These are phyloP conservation scores for Parthenolecanium corni DNA, from an alignment of 2,888 invertebrate species.

Conservation along the genomic window DNA sequence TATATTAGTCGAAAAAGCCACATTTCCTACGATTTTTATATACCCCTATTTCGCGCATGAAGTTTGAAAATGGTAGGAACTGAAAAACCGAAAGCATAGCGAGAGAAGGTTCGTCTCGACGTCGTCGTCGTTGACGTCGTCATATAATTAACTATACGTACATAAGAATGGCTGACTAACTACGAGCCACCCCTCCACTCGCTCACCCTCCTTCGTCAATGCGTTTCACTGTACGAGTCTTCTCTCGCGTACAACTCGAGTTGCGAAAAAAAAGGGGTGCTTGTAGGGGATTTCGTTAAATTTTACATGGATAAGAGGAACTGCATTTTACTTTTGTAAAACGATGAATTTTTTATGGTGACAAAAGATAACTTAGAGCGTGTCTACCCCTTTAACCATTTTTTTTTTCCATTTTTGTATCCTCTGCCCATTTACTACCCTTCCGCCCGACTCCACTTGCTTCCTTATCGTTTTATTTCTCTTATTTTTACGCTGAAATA, in stretches of 20 bases:
- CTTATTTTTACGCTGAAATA: too few relatives aligned
- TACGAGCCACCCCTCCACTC: too few relatives aligned
- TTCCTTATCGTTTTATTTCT: too few relatives aligned
- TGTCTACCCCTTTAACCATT: constrained; percentile 1
- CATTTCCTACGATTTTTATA: background rate
- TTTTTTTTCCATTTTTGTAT: too few relatives aligned
- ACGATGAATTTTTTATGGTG: constrained; percentile 24
- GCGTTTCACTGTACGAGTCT: too few relatives aligned
- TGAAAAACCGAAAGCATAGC: constrained; percentile 1
- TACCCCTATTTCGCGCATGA: constrained; percentile 9
- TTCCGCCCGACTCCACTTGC: too few relatives aligned
- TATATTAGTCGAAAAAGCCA: too few relatives aligned
- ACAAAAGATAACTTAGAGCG: constrained; percentile 20
- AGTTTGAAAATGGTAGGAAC: constrained; percentile 13
- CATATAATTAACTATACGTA: constrained; percentile 19
- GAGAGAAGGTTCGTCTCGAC: background rate
- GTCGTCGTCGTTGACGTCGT: background rate
- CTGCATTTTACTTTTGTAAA: constrained; percentile 23
- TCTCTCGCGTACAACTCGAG: too few relatives aligned
- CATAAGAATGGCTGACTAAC: background rate
- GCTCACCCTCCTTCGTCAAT: too few relatives aligned
- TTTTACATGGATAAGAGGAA: constrained; percentile 20
- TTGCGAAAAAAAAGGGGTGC: too few relatives aligned
- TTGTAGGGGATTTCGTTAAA: constrained; percentile 5
- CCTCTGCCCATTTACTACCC: too few relatives aligned